Evolutionary conservation across 2,113 vertebrate genomes (phyloP).

Genomic region (Nyctereutes procyonoides): DNA sequence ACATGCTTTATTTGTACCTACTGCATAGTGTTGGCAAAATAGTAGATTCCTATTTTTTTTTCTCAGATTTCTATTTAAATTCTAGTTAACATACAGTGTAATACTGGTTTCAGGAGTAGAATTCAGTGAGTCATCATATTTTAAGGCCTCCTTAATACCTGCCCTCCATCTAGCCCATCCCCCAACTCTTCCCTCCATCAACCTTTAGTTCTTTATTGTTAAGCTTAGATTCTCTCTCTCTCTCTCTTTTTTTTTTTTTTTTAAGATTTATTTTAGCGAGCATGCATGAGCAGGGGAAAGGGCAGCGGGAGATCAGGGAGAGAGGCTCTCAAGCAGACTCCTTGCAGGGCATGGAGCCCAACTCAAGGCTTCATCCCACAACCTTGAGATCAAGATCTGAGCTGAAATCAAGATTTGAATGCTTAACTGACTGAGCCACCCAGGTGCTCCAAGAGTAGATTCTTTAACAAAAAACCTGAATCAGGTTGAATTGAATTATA

Average conservation of each 20-base stretch:
- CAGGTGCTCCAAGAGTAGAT: neutral
- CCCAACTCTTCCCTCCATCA: neutral
- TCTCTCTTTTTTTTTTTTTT: neutral
- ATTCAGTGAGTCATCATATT: neutral
- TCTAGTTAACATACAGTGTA: neutral
- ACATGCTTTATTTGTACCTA: constrained; percentile 35
- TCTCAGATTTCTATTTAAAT: neutral
- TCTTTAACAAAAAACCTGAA: constrained; percentile 43
- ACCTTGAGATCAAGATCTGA: neutral
- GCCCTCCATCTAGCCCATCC: neutral
- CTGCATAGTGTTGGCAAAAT: neutral
- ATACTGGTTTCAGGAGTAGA: neutral
- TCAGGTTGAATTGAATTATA: constrained; percentile 53
- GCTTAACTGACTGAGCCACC: neutral
- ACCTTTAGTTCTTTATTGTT: neutral
- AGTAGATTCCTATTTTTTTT: neutral
- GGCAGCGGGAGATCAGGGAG: neutral
- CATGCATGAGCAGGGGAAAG: neutral
- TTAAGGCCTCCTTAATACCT: neutral
- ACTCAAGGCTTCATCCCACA: neutral
- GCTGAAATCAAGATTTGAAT: neutral
- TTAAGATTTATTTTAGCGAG: neutral
- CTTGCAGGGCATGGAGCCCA: neutral
- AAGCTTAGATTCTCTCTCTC: neutral
- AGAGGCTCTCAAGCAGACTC: neutral